Base-by-base conservation (phyloP, 2,113 vertebrate genomes). In the Carollia perspicillata region DNA sequence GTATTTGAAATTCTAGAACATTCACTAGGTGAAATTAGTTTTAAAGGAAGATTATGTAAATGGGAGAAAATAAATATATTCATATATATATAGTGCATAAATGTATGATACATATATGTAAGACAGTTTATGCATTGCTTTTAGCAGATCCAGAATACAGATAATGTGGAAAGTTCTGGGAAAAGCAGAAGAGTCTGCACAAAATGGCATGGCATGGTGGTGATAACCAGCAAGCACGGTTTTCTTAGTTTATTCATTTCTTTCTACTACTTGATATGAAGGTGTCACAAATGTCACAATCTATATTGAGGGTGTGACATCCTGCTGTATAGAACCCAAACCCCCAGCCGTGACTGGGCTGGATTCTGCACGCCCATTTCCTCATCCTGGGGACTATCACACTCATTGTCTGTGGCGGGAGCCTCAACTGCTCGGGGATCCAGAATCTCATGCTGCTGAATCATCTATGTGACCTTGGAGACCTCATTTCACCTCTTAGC, bases 1-100 rank as follows among this genome's bases (percentile, higher is more conserved):
- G 16, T 16, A 71, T 49, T 60, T 94, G 51, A 77, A 96, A 85
- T 79, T 69, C 23, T 14, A 81, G 6, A 96, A 74, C 17, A 84
- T 49, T 77, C 63, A 78, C 12, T 72, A 89, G 22, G 10, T 90
- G 92, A 81, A 93, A 81, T 40, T 51, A 79, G 12, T 51, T 84
- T 74, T 86, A 11, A 79, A 60, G 44, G 44, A 88, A n/a, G 9
- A 92, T 53, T 68, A 33, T 33, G 18, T 71, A 90, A 87, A 53
- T 71, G 23, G 11, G n/a, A 90, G 18, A 87, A 84, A 92, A 60
- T 51, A 63, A 58, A 40, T 17, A 65, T 42, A 37, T 88, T 47
- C 10, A 26, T 35, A 65, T 72, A 5, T 78, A 16, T 77, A 65
- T 9, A 18, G 17, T 47, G 16, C 3, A 37, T 42, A 18, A 80